phyloP scores from a whole-genome alignment of 2,888 invertebrate species.

The Xestia rhomboidea region DNA sequence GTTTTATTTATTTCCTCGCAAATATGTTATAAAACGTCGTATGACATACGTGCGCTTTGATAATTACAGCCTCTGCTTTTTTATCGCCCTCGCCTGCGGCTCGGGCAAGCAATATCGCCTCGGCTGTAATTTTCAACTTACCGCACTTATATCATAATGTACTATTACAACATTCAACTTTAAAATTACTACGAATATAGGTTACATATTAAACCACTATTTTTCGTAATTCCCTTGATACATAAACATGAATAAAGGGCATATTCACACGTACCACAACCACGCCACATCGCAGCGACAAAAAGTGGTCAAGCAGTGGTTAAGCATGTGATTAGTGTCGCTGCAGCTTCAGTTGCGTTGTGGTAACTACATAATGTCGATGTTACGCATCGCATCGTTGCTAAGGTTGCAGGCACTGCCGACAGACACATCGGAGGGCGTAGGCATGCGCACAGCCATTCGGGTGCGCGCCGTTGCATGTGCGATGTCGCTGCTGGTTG shows the following conservation, averaged over 20 bases:
- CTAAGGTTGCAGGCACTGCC: not conserved
- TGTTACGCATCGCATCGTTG: not conserved
- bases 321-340: not conserved
- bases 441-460: not conserved
- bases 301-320: not conserved
- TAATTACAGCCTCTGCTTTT: no score
- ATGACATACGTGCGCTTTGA: no score
- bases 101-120: no score
- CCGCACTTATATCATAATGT: no score
- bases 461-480: not conserved
- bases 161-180: conserved; percentile 33
- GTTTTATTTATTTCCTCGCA: no score
- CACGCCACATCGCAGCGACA: not conserved
- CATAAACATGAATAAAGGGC: not conserved
- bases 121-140: no score
- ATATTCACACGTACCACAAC: not conserved
- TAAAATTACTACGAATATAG: conserved; percentile 21
- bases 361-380: not conserved
- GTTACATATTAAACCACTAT: conserved; percentile 1
- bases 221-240: conserved; percentile 5
- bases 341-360: not conserved
- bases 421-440: not conserved
- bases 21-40: no score
- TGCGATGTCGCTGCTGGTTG: not conserved
- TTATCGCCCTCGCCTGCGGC: no score